Evolutionary conservation across 2,113 vertebrate species (phyloP).

Genomic region (Amphilophus citrinellus): DNA sequence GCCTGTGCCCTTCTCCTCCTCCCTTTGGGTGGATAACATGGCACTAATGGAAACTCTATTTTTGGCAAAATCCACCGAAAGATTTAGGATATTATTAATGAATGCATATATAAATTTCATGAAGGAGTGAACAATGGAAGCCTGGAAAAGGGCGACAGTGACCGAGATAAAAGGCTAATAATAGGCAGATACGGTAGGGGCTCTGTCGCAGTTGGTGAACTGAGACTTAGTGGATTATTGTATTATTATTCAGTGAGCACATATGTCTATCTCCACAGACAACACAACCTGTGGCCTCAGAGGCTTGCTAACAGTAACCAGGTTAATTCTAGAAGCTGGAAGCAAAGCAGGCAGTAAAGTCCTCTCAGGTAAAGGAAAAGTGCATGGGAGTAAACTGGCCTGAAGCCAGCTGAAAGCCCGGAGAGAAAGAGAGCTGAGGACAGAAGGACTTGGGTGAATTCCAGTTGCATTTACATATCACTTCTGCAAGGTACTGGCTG

Average conservation of each 20-base stretch:
- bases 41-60: slow-evolving; percentile 58
- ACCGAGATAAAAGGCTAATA: slow-evolving; percentile 64
- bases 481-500: background rate
- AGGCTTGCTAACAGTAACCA: background rate
- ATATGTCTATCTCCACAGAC: slow-evolving; percentile 9
- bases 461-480: background rate
- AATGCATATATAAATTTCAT: slow-evolving; percentile 65
- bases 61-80: slow-evolving; percentile 39
- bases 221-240: slow-evolving; percentile 59
- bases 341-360: slow-evolving; percentile 1
- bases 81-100: slow-evolving; percentile 58
- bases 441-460: background rate
- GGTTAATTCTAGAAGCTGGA: slow-evolving; percentile 18
- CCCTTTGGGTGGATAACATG: background rate
- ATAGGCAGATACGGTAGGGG: slow-evolving; percentile 39
- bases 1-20: background rate
- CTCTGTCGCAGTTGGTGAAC: slow-evolving; percentile 20
- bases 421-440: background rate
- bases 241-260: slow-evolving; percentile 51
- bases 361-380: slow-evolving; percentile 18
- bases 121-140: slow-evolving; percentile 52
- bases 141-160: slow-evolving; percentile 46
- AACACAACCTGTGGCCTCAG: slow-evolving; percentile 2
- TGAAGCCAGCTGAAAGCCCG: background rate
- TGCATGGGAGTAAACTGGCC: slow-evolving; percentile 8